Percentiles rank a stretch among this genome's conserved stretches.
Evolutionary conservation across 2,113 vertebrate species (phyloP).

Genomic region (Carlito syrichta): DNA sequence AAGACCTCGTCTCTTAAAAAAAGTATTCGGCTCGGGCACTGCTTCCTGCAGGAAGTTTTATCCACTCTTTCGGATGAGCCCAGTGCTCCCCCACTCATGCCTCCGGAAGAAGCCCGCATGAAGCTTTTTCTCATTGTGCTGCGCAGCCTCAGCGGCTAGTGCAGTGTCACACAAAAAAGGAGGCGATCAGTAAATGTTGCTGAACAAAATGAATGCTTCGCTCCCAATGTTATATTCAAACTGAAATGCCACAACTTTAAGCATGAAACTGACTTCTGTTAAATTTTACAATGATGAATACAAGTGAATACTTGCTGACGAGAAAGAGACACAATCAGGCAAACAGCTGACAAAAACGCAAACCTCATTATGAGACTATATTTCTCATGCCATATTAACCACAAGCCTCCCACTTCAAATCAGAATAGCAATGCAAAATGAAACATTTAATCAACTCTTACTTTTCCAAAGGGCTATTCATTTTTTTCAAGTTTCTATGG

Average conservation of each 20-base stretch:
- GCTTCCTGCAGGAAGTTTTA: no score
- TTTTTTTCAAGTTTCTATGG: constrained; percentile 93
- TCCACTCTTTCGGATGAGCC: no score
- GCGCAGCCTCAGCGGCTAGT: neutral
- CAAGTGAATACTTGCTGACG: neutral
- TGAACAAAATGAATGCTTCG: neutral
- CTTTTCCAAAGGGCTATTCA: constrained; percentile 94
- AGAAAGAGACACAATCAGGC: neutral
- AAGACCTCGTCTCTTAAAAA: neutral
- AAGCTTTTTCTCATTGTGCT: no score
- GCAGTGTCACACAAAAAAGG: neutral
- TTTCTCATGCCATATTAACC: constrained; percentile 5
- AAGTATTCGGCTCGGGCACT: no score
- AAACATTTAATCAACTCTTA: constrained; percentile 75
- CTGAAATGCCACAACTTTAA: neutral
- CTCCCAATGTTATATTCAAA: neutral
- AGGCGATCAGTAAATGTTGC: neutral
- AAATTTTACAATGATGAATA: neutral
- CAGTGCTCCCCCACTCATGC: no score
- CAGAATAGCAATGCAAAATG: neutral
- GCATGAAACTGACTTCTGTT: neutral
- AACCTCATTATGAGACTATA: neutral
- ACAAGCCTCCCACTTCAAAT: neutral
- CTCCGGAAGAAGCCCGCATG: no score
- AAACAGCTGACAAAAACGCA: neutral